Conservation (phyloP, 1,140 invertebrate genomes). For the Geopemphigus sp. region DNA sequence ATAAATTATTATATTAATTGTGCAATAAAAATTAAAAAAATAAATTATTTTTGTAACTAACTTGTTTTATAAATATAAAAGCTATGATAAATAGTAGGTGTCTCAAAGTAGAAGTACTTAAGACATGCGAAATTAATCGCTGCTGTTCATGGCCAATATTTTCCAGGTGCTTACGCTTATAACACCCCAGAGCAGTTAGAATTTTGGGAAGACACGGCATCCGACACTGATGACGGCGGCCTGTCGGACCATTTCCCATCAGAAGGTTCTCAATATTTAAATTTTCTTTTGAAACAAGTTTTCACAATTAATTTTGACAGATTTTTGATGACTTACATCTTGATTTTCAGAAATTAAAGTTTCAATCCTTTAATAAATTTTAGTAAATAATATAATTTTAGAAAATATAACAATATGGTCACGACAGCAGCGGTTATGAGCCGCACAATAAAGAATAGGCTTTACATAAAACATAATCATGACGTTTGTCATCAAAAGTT, state of each 20-base stretch:
- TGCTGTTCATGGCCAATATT: slow-evolving; percentile 49
- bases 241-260: slow-evolving; percentile 49
- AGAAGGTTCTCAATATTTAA: slow-evolving; percentile 43
- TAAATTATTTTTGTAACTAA: not conserved
- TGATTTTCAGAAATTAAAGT: slow-evolving; percentile 27
- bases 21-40: too few species aligned
- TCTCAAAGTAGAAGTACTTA: slow-evolving; percentile 22
- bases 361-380: not conserved
- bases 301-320: slow-evolving; percentile 40
- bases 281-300: slow-evolving; percentile 41
- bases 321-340: slow-evolving; percentile 49
- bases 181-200: slow-evolving; percentile 48
- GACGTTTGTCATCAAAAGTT: slow-evolving; percentile 49
- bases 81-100: not conserved
- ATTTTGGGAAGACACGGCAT: slow-evolving; percentile 48
- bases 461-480: slow-evolving; percentile 30
- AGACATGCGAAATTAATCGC: slow-evolving; percentile 47
- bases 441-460: slow-evolving; percentile 5
- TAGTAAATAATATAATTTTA: slow-evolving; percentile 14
- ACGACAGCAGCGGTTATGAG: slow-evolving; percentile 42
- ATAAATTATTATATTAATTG: not conserved
- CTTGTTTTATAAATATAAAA: not conserved
- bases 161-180: slow-evolving; percentile 47
- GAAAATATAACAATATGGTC: slow-evolving; percentile 17
- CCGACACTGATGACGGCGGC: slow-evolving; percentile 46